phyloP scores from a whole-genome alignment of 2,113 vertebrate genomes.

The Neodon shergylaensis region DNA sequence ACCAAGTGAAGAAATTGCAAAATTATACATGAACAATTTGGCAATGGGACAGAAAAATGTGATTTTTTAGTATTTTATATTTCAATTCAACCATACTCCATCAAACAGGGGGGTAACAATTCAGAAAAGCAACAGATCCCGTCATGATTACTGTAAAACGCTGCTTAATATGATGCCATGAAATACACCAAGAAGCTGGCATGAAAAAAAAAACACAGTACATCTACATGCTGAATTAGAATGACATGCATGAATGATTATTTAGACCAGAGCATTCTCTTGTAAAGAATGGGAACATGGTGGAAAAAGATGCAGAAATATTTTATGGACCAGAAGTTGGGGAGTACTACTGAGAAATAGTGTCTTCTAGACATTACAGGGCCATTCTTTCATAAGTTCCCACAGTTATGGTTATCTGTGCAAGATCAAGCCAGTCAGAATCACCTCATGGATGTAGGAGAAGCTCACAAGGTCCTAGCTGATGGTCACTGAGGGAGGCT shows the following conservation, averaged over 20 bases:
- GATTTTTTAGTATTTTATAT: neutral
- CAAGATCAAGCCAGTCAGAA: neutral
- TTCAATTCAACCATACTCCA: neutral
- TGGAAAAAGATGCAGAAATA: neutral
- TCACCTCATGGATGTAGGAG: neutral
- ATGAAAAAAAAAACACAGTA: neutral
- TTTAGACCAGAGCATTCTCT: neutral
- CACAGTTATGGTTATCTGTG: too few relatives aligned
- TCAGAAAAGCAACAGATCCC: neutral
- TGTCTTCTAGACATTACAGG: neutral
- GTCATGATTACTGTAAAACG: neutral
- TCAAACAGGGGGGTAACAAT: neutral
- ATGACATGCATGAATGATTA: slow-evolving; percentile 16
- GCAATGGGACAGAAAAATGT: neutral
- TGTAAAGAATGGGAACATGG: neutral
- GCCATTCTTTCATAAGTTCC: neutral
- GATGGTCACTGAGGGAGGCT: neutral
- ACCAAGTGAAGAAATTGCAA: neutral
- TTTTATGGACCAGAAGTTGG: too few relatives aligned
- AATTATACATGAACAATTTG: neutral
- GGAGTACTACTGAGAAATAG: neutral
- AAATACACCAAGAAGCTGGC: neutral
- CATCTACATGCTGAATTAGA: neutral
- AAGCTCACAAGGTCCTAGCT: neutral
- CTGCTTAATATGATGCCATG: neutral